Evolutionary conservation across 2,888 invertebrate species (phyloP).

Genomic region (Calephelis perditalis): DNA sequence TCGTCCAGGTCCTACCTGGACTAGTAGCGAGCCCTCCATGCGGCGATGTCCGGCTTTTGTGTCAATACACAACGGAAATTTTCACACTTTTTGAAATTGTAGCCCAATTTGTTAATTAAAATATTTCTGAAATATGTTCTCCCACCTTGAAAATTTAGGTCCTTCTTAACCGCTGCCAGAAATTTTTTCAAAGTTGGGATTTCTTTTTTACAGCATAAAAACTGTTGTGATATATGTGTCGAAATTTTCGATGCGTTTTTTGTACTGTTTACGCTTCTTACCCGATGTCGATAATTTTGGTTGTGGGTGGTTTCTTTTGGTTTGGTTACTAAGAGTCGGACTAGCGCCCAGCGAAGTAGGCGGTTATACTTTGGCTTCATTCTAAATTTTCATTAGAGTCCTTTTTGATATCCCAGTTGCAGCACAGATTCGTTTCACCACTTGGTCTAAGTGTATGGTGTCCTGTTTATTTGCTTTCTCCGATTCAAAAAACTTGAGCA

Average conservation of each 20-base stretch:
- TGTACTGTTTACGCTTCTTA: conserved; percentile 26
- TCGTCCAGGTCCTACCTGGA: no score
- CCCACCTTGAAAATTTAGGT: conserved; percentile 30
- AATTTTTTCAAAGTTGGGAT: conserved; percentile 31
- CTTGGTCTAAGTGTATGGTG: no score
- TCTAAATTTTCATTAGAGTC: conserved; percentile 15
- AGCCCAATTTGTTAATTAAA: conserved; percentile 23
- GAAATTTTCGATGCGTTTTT: conserved; percentile 19
- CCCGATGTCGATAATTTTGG: conserved; percentile 28
- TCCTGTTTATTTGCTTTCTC: no score
- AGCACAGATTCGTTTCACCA: no score
- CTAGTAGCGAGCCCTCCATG: no score
- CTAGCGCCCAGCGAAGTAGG: conserved; percentile 10
- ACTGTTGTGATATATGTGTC: conserved; percentile 23
- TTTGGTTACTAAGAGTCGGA: background rate
- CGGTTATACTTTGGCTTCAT: conserved; percentile 16
- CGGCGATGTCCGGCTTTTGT: conserved; percentile 22
- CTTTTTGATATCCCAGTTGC: conserved; percentile 14
- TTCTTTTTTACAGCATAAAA: conserved; percentile 29
- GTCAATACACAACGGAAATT: conserved; percentile 21
- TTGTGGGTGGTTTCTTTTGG: conserved; percentile 8
- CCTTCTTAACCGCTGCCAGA: conserved; percentile 24
- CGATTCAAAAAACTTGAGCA: no score
- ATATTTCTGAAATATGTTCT: conserved; percentile 25
- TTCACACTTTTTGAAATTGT: conserved; percentile 30